Percentiles rank a stretch among this genome's conserved stretches.
Evolutionary conservation across 1,140 invertebrate genomes (phyloP).

Genomic region (Heliothis virescens): DNA sequence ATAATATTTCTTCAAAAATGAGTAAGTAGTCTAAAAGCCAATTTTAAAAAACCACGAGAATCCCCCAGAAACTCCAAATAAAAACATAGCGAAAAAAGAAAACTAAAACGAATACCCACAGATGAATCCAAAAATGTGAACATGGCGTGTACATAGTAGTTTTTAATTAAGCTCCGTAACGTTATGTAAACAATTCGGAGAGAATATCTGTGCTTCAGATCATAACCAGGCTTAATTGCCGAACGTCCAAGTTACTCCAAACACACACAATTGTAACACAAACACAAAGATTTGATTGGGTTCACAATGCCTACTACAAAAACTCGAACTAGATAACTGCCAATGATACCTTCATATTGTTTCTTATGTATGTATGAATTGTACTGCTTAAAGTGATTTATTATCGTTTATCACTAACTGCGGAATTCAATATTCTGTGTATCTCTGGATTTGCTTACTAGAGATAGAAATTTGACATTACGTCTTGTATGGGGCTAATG

Average conservation of each 20-base stretch:
- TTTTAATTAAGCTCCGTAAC: conserved; percentile 37
- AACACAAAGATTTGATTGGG: conserved; percentile 47
- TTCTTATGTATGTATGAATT: not conserved
- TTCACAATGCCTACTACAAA: conserved; percentile 19
- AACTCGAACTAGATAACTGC: conserved; percentile 16
- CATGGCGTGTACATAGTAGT: not conserved
- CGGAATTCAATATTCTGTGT: too few species aligned
- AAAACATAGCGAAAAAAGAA: not conserved
- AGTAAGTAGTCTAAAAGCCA: too few species aligned
- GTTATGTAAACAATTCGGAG: conserved; percentile 33
- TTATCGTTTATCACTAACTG: not conserved
- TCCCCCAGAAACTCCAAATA: too few species aligned
- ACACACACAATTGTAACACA: conserved; percentile 45
- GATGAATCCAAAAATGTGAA: not conserved
- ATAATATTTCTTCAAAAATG: too few species aligned
- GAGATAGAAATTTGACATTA: too few species aligned
- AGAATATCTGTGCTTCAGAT: conserved; percentile 26
- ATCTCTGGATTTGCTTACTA: too few species aligned
- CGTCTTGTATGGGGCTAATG: too few species aligned
- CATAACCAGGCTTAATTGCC: conserved; percentile 42
- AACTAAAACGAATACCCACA: not conserved
- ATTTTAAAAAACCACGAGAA: too few species aligned
- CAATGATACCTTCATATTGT: not conserved
- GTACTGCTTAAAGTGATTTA: not conserved
- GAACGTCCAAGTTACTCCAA: conserved; percentile 37